Evolutionary conservation across 2,888 invertebrate species (phyloP).

Genomic region (Flabesymbios commensalis): DNA sequence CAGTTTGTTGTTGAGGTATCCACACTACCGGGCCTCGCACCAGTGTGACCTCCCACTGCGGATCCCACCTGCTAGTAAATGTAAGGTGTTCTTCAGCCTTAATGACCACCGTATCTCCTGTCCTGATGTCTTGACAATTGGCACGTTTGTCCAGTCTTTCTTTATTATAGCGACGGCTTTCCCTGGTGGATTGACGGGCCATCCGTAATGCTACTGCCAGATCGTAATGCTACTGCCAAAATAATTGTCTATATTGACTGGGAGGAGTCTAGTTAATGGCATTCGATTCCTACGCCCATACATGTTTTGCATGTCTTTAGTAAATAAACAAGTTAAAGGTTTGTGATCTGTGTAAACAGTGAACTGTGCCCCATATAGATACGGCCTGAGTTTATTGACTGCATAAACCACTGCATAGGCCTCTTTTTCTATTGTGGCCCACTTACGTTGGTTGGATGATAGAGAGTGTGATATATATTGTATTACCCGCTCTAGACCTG

Average conservation of each 20-base stretch:
- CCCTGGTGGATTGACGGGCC: no score
- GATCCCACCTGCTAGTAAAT: constrained; percentile 8
- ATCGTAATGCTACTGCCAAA: constrained; percentile 12
- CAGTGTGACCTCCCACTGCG: constrained; percentile 6
- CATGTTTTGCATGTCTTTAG: constrained; percentile 1
- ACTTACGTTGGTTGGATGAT: background rate
- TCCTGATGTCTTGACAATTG: no score
- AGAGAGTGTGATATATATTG: constrained; percentile 7
- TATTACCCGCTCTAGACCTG: constrained; percentile 10
- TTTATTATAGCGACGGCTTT: background rate
- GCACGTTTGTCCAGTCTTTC: background rate
- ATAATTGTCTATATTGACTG: background rate
- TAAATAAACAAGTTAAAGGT: constrained; percentile 6
- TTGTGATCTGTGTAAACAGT: constrained; percentile 14
- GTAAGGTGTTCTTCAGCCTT: constrained; percentile 7
- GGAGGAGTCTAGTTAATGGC: constrained; percentile 3
- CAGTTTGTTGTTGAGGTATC: constrained; percentile 1
- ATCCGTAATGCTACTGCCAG: constrained; percentile 5
- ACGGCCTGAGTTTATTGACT: constrained; percentile 4
- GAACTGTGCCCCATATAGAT: constrained; percentile 8
- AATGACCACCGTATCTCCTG: constrained; percentile 1
- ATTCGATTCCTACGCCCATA: constrained; percentile 4
- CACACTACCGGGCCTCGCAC: background rate
- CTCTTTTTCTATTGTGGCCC: constrained; percentile 9
- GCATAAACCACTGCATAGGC: constrained; percentile 2